Evolutionary conservation across 2,797 vertebrate species (phyloP), one percentile per base, ranked within the genome.

Genomic region (Anas acuta): DNA sequence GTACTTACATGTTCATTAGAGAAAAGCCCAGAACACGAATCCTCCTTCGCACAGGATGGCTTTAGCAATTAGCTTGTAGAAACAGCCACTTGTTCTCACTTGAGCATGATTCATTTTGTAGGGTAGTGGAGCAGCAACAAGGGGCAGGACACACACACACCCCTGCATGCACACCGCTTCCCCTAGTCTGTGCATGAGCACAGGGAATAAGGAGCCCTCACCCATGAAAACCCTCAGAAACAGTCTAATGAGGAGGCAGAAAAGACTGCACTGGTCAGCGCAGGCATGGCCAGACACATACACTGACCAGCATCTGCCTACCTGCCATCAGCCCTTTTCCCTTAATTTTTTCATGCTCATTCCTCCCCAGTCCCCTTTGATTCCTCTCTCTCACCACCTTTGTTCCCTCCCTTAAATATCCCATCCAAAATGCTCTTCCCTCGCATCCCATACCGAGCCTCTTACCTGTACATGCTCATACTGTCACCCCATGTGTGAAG

Each of bases 141-240:
- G 0, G 7, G 51, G n/a, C 43, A 85, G n/a, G 33, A 69, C 7
- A 7, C 6, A 66, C 18, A 21, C 0, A 0, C 9, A 12, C 16
- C 8, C 6, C 21, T n/a, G n/a, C 12, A 60, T 6, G 0, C 21
- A 30, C 32, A 77, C 22, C 1, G 1, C 20, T 72, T 4, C 21
- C 16, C 49, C 49, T 51, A 51, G 23, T 51, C 13, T 25, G 61
- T 1, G 2, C 8, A 1, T 2, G 13, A 33, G 5, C 23, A 26
- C 5, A 9, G 15, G 10, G 17, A 16, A 23, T 39, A 37, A 37
- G 26, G 19, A 79, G 17, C 16, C 32, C 33, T 64, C 9, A 2
- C 8, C n/a, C n/a, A 32, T 23, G 22, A 37, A 74, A 69, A 39
- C 6, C 7, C 28, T 15, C 30, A 73, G 51, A 45, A 89, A 58